Evolutionary conservation across 2,113 vertebrate species (phyloP).

Genomic region (Hypanus sabinus): DNA sequence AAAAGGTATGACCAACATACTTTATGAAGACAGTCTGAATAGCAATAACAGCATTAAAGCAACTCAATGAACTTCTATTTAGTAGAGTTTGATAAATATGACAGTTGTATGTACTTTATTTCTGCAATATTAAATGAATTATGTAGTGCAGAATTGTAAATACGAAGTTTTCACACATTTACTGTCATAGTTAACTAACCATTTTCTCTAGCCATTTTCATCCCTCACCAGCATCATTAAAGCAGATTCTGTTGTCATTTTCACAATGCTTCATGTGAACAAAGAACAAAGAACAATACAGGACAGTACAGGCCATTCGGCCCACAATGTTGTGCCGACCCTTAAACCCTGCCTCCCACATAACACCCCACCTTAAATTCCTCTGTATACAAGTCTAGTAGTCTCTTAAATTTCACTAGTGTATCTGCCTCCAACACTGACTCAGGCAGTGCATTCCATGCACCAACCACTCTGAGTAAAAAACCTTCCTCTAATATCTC

Average conservation of each 20-base stretch:
- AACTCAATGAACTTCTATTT: background rate
- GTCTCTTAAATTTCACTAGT: no score
- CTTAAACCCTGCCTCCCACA: no score
- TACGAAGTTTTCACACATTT: background rate
- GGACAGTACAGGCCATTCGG: no score
- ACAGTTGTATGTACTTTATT: background rate
- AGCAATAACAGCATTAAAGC: background rate
- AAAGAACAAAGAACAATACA: no score
- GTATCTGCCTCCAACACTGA: no score
- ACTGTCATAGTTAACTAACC: background rate
- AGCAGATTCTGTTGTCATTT: background rate
- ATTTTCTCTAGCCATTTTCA: background rate
- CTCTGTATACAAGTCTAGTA: no score
- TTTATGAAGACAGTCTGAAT: background rate
- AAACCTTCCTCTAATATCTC: no score
- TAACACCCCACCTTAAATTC: no score
- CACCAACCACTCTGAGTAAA: no score
- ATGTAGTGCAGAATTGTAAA: background rate
- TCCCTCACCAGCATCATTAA: background rate
- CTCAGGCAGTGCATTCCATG: no score
- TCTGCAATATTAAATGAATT: background rate
- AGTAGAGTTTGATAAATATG: background rate
- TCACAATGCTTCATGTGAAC: background rate
- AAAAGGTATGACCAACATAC: constrained; percentile 42
- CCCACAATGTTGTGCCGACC: no score